Evolutionary conservation across 1,140 invertebrate species (phyloP).

Genomic region (Drosophila asahinai): DNA sequence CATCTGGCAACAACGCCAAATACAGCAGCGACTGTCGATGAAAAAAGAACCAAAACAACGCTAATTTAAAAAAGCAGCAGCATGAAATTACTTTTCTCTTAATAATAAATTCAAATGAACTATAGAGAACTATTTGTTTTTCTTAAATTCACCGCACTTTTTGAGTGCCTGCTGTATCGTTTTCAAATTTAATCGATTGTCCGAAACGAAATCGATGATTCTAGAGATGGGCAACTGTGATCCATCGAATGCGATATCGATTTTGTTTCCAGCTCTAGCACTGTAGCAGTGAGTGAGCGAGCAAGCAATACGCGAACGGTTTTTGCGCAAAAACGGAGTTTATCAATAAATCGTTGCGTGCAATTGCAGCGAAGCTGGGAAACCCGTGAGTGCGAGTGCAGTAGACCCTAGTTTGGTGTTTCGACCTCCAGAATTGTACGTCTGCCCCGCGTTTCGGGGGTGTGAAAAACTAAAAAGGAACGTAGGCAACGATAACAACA

Average conservation of each 20-base stretch:
- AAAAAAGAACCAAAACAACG: background rate
- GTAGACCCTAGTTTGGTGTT: background rate
- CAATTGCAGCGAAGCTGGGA: conserved; percentile 12
- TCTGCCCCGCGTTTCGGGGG: conserved; percentile 7
- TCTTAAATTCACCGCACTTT: background rate
- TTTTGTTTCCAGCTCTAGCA: conserved; percentile 6
- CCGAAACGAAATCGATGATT: background rate
- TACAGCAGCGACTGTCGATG: background rate
- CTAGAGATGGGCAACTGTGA: background rate
- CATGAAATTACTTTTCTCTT: background rate
- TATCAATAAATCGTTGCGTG: conserved; percentile 37
- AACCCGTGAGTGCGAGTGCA: conserved; percentile 14
- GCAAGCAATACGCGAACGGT: conserved; percentile 39
- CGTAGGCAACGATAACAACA: conserved; percentile 52
- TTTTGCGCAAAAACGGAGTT: conserved; percentile 53
- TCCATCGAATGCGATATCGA: background rate
- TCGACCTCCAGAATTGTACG: background rate
- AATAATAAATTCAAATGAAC: background rate
- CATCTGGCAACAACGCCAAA: background rate
- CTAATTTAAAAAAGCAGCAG: background rate
- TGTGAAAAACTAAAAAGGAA: conserved; percentile 40
- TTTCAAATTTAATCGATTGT: conserved; percentile 1
- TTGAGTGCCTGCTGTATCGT: background rate
- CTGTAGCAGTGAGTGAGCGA: conserved; percentile 35
- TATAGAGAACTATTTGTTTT: background rate